Conservation (phyloP, 2,888 invertebrate genomes). For the Drosophila melanocephala region DNA sequence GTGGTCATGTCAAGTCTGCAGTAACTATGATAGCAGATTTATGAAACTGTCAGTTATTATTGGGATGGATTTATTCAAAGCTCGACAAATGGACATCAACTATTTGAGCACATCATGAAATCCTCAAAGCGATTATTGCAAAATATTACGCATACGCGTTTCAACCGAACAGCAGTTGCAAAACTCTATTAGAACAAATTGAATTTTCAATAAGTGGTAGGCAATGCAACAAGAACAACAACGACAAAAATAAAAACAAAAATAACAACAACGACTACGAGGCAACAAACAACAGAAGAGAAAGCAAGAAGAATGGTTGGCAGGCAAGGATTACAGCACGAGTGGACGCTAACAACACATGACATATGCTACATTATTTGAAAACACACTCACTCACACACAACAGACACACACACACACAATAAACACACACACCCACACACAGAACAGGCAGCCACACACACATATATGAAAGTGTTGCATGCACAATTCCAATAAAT, state of each 20-base stretch:
- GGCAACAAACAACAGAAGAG: conserved; percentile 17
- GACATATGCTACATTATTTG: conserved; percentile 68
- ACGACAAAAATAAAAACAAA: conserved; percentile 12
- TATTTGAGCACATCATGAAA: not conserved
- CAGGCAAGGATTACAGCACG: conserved; percentile 36
- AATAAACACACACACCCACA: conserved; percentile 22
- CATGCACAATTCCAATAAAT: conserved; percentile 82
- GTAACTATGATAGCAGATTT: not conserved
- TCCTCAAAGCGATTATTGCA: not conserved
- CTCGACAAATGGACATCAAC: not conserved
- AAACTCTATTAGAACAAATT: conserved; percentile 74
- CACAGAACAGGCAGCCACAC: conserved; percentile 8
- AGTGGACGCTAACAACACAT: conserved; percentile 55
- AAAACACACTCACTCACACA: conserved; percentile 21
- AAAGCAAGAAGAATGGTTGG: conserved; percentile 10
- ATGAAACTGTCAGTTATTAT: not conserved
- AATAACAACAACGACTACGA: conserved; percentile 1
- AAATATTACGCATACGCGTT: conserved; percentile 46
- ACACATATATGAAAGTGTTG: conserved; percentile 33
- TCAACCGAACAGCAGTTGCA: conserved; percentile 21
- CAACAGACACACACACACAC: conserved; percentile 21
- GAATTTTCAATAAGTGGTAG: conserved; percentile 72
- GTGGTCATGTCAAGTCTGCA: not conserved
- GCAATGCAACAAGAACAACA: conserved; percentile 38
- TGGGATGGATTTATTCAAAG: conserved; percentile 1